Evolutionary conservation across 2,113 vertebrate genomes (phyloP).

Genomic region (Nerophis ophidion): DNA sequence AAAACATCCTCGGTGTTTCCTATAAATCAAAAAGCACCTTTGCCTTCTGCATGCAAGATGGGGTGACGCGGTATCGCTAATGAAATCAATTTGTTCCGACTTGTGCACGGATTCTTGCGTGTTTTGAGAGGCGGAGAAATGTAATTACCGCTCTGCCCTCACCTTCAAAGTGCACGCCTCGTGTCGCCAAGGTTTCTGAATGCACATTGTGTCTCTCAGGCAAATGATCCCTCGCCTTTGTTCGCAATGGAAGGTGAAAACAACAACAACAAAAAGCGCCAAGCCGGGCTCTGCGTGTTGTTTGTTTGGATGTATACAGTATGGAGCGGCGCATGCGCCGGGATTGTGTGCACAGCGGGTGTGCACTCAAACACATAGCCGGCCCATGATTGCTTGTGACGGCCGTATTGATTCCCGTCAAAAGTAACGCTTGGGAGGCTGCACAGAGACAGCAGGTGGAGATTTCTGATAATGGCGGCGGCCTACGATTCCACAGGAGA

Average conservation of each 20-base stretch:
- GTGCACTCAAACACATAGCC: constrained; percentile 34
- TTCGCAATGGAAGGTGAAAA: constrained; percentile 41
- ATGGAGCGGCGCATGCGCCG: constrained; percentile 17
- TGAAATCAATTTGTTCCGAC: constrained; percentile 68
- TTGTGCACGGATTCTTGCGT: constrained; percentile 42
- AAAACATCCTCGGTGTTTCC: constrained; percentile 32
- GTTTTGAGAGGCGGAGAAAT: constrained; percentile 51
- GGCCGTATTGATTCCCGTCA: constrained; percentile 49
- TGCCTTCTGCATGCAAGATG: constrained; percentile 39
- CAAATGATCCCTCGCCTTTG: constrained; percentile 55
- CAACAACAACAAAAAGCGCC: constrained; percentile 24
- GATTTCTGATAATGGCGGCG: constrained; percentile 47
- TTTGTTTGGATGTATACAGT: constrained; percentile 41
- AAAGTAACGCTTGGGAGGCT: constrained; percentile 33
- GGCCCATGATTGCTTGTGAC: constrained; percentile 39
- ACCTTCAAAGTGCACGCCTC: constrained; percentile 64
- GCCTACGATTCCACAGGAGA: constrained; percentile 27
- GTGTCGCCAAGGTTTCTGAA: constrained; percentile 59
- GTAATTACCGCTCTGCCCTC: constrained; percentile 60
- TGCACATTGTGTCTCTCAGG: constrained; percentile 53
- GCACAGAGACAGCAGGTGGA: constrained; percentile 43
- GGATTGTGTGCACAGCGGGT: constrained; percentile 24
- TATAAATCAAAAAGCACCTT: constrained; percentile 46
- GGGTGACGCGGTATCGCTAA: constrained; percentile 43
- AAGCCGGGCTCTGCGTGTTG: constrained; percentile 36